Base-by-base conservation (phyloP, 2,888 invertebrate species). In the Apamea sordens region DNA sequence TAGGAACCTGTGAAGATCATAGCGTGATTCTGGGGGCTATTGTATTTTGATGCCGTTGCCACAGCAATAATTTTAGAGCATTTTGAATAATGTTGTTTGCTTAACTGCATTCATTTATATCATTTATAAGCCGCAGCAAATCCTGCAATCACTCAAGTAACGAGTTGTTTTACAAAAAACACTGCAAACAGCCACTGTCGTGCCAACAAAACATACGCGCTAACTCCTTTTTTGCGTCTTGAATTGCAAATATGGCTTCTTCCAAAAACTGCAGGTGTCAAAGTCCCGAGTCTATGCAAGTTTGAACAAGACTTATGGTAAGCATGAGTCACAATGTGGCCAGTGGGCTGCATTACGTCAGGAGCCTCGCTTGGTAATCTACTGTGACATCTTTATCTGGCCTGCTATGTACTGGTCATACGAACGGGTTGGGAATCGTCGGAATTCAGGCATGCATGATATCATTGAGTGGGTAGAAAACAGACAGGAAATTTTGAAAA, bases 341-440 rank as follows among this genome's bases (percentile, higher is more conserved):
- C 61, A 50, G 83, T 87, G 83, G 72, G 76, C 56, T 78, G 88
- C 70, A n/a, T 74, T 70, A 86, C 79, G 74, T 81, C 86, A 83
- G 77, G 65, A 70, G 53, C 36, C 41, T 13, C 41, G 73, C 65
- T 77, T 77, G 69, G 77, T 73, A 79, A 82, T 78, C 75, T 78
- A 77, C 74, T 59, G 79, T 69, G 85, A 85, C 80, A 87, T 87
- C 78, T 80, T 87, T 86, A 85, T 86, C 73, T 80, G 76, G 63
- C 59, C 70, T 78, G 53, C 73, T 64, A 24, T 28, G 61, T 70
- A 69, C 64, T 86, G 77, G 50, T 63, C 73, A 75, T 74, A 47
- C 61, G 28, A 64, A 77, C 73, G 36, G 24, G 76, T 86, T 73
- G 32, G 63, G 28, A 72, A 53, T 73, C 70, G 41, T 75, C 41